Conservation (phyloP, 2,113 vertebrate species). For the Pipa parva region DNA sequence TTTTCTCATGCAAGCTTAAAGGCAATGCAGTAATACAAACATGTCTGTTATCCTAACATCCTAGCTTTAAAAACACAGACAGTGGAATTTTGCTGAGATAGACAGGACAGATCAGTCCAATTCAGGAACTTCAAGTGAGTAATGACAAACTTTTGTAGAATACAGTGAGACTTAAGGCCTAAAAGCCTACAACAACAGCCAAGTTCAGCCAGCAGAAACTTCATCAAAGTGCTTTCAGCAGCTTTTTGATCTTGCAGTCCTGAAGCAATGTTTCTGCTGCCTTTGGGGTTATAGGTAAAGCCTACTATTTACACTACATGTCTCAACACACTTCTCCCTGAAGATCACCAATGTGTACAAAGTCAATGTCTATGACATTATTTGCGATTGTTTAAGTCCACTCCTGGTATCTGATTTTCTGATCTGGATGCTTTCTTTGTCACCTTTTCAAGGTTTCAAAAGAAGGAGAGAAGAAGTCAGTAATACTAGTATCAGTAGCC, state of each 20-base stretch:
- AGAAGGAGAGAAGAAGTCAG: no score
- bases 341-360: not conserved
- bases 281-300: constrained; percentile 46
- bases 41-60: constrained; percentile 33
- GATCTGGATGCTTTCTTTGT: no score
- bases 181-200: constrained; percentile 30
- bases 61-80: constrained; percentile 45
- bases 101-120: constrained; percentile 47
- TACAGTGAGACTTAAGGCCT: constrained; percentile 42
- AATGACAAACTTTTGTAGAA: constrained; percentile 45
- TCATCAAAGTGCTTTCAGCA: constrained; percentile 46
- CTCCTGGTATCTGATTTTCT: no score
- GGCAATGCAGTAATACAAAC: constrained; percentile 30
- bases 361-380: not conserved
- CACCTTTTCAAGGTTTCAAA: no score
- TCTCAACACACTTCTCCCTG: constrained; percentile 20
- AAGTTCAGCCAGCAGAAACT: constrained; percentile 36
- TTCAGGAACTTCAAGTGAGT: constrained; percentile 46
- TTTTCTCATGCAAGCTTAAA: constrained; percentile 27
- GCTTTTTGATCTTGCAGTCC: constrained; percentile 44
- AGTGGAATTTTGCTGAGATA: constrained; percentile 51
- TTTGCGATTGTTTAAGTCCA: not conserved
- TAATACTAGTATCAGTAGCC: no score
- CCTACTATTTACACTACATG: constrained; percentile 44
- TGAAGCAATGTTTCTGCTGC: constrained; percentile 46